Base-by-base conservation (phyloP, 2,113 vertebrate species). In the Xenopus laevis region DNA sequence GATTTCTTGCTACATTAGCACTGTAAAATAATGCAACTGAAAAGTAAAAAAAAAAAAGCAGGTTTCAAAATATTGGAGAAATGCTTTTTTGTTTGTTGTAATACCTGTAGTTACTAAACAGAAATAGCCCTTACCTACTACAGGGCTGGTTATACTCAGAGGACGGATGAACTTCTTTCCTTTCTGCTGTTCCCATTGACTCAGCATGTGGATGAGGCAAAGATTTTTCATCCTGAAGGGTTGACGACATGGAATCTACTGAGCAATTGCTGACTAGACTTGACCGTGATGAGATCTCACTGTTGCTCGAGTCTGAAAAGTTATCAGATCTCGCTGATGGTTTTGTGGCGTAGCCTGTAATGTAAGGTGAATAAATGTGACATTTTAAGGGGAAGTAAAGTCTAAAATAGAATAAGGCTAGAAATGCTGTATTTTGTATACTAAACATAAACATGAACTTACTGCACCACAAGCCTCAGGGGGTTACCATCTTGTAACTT, bases 251-350 rank as follows among this genome's bases (percentile, higher is more conserved):
- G 0, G 95, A 98, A 87, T 98, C 96, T 17, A 92, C 93, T 0
- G 97, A 98, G 78, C 94, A 95, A 80, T 93, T 94, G 84, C 92
- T 95, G 57, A 94, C 91, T 0, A 98, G 93, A 84, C 95, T 98
- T 88, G 96, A 98, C 33, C 95, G 91, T 4, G 96, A 98, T 0
- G 96, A 98, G 65, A 98, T 96, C 89, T 98, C 95, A 2, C 95
- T 97, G 87, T 97, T 95, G 61, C 95, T 98, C 18, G 95, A 98
- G 88, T 98, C 95, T 0, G 94, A 96, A 78, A 94, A 89, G 85
- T 95, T 94, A 80, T 97, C 95, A 0, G 90, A 91, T 81, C 92
- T 96, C 15, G 91, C 84, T 23, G 87, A 86, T 0, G 95, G 92
- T 2, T 88, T 88, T 75, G 94, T 87, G 17, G 91, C 81, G 0